Conservation (phyloP, 2,888 invertebrate genomes). For the Trachelus stipa region DNA sequence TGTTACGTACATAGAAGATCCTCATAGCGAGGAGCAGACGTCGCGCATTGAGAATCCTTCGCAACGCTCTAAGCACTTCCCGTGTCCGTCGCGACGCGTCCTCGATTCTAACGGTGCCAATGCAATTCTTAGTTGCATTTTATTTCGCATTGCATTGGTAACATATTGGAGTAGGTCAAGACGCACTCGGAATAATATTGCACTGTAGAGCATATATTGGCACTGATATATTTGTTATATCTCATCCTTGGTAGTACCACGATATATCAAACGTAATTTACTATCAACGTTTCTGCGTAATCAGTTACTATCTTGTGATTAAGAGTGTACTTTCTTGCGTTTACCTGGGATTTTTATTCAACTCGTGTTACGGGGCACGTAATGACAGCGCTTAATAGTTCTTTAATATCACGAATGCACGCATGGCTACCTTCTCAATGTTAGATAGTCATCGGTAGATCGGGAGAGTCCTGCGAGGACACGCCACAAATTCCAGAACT, state of each 20-base stretch:
- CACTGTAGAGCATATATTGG: background rate
- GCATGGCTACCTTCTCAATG: conserved; percentile 18
- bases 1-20: background rate
- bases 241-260: background rate
- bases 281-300: background rate
- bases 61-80: conserved; percentile 16
- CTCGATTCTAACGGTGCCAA: background rate
- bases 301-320: background rate
- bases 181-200: background rate
- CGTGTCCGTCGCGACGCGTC: background rate
- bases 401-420: conserved; percentile 20
- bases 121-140: background rate
- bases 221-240: background rate
- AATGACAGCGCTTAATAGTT: conserved; percentile 25
- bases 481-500: conserved; percentile 9
- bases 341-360: conserved; percentile 10
- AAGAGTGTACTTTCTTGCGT: background rate
- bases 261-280: background rate
- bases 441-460: conserved; percentile 22
- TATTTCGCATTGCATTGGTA: background rate
- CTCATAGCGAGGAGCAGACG: background rate
- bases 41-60: background rate
- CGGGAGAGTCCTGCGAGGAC: background rate
- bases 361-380: conserved; percentile 24
- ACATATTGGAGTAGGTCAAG: background rate